phyloP scores from a whole-genome alignment of 2,797 vertebrate species.

The Sebastes diaconus region DNA sequence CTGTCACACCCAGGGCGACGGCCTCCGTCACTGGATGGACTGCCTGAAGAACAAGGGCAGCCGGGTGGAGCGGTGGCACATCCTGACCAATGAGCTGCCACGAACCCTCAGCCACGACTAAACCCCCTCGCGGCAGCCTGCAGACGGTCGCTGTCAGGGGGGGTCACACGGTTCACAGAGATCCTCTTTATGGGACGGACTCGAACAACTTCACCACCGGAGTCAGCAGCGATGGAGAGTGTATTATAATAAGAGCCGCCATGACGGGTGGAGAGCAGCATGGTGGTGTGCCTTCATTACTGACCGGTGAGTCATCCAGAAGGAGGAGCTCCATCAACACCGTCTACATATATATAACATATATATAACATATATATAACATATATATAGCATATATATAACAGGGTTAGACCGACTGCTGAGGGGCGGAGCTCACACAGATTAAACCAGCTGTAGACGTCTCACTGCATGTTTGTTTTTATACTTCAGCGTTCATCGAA shows the following conservation, averaged over 20 bases:
- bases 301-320: not conserved
- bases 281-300: conserved; percentile 46
- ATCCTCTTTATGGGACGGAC: not conserved
- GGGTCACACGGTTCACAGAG: not conserved
- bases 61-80: conserved; percentile 88
- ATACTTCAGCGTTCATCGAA: too few relatives aligned
- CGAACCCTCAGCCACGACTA: conserved; percentile 76
- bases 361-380: too few relatives aligned
- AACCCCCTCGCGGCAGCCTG: not conserved
- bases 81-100: conserved; percentile 90
- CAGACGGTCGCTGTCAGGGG: not conserved
- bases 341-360: too few relatives aligned
- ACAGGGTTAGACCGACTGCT: too few relatives aligned
- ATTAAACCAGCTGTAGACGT: too few relatives aligned
- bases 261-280: not conserved
- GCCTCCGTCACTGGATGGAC: conserved; percentile 88
- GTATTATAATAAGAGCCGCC: conserved; percentile 16
- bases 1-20: conserved; percentile 84
- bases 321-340: too few relatives aligned
- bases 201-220: not conserved
- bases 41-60: conserved; percentile 85
- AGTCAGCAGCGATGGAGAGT: not conserved
- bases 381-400: too few relatives aligned
- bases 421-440: too few relatives aligned
- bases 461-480: too few relatives aligned